These are phyloP conservation scores for Scelioninae gen. 1 DNA, from an alignment of 2,888 invertebrate genomes.

Conservation along the genomic window DNA sequence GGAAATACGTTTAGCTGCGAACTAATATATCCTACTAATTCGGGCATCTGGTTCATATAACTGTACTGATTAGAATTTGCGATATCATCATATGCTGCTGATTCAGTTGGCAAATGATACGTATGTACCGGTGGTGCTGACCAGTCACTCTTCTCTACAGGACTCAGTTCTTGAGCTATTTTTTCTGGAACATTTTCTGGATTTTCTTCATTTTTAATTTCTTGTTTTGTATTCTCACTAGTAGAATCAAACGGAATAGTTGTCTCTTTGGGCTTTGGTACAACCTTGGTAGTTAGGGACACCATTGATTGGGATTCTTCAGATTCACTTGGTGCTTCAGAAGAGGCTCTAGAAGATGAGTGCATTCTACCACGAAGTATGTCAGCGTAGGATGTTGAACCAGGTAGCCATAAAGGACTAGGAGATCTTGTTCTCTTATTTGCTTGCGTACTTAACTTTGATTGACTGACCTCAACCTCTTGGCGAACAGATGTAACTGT, in stretches of 20 bases:
- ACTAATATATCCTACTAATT: conserved; percentile 85
- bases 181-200: neutral
- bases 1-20: conserved; percentile 85
- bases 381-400: conserved; percentile 91
- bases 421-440: conserved; percentile 86
- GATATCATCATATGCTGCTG: conserved; percentile 36
- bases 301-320: conserved; percentile 70
- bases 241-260: conserved; percentile 4
- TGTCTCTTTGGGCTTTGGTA: conserved; percentile 19
- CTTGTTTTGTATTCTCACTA: neutral
- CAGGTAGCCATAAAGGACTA: conserved; percentile 90
- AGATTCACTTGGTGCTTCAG: conserved; percentile 71
- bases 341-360: conserved; percentile 74
- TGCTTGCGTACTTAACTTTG: conserved; percentile 76
- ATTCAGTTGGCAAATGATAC: conserved; percentile 68
- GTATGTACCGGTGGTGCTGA: conserved; percentile 74
- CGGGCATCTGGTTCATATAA: conserved; percentile 85
- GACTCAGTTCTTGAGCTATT: conserved; percentile 15
- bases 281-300: conserved; percentile 57
- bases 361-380: conserved; percentile 87
- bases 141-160: conserved; percentile 73
- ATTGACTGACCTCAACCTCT: conserved; percentile 19
- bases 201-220: conserved; percentile 6
- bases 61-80: conserved; percentile 77
- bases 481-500: neutral